Conservation (phyloP, 2,113 vertebrate genomes). For the Misgurnus mizolepis region DNA sequence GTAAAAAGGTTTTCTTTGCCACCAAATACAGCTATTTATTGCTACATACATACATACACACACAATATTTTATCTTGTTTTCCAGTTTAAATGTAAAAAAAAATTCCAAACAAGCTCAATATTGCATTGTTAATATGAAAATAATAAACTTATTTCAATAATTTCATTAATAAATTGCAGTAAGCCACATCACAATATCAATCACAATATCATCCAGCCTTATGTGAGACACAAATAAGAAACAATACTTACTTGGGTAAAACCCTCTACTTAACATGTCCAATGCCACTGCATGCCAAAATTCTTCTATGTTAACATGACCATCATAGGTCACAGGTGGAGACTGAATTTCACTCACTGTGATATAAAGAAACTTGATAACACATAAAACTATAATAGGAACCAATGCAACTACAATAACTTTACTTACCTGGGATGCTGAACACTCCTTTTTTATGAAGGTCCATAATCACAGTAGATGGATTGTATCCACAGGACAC, state of each 20-base stretch:
- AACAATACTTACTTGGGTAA: constrained; percentile 9
- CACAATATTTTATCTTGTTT: no score
- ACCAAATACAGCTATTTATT: background rate
- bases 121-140: no score
- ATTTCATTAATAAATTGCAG: no score
- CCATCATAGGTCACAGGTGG: background rate
- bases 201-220: no score
- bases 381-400: background rate
- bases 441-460: constrained; percentile 19
- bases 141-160: no score
- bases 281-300: constrained; percentile 6
- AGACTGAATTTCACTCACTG: constrained; percentile 6
- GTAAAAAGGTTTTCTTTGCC: no score
- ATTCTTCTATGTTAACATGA: background rate
- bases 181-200: no score
- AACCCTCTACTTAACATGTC: background rate
- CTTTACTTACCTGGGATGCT: constrained; percentile 16
- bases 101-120: no score
- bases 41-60: background rate
- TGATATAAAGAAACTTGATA: background rate
- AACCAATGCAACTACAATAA: background rate
- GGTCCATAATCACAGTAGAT: background rate
- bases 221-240: no score
- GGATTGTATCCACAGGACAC: constrained; percentile 17
- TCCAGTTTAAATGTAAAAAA: no score